Conservation (phyloP, 2,888 invertebrate species). For the Eretmocerus hayati region DNA sequence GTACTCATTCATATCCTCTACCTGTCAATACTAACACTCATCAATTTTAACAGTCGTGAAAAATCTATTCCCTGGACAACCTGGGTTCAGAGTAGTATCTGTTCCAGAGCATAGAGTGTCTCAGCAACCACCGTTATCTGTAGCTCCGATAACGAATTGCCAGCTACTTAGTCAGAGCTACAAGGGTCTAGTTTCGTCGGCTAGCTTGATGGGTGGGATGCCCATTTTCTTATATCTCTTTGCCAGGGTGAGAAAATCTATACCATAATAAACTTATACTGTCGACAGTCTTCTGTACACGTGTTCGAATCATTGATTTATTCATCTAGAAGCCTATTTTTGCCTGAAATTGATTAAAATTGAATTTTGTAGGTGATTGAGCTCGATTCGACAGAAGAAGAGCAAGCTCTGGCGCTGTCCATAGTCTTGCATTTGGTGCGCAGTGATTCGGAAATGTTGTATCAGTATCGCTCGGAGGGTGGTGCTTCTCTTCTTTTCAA, state of each 20-base stretch:
- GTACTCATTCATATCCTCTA: not conserved
- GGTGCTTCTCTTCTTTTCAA: conserved; percentile 55
- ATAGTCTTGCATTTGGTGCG: conserved; percentile 55
- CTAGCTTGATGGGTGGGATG: conserved; percentile 57
- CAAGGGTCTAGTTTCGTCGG: conserved; percentile 52
- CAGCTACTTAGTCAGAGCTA: conserved; percentile 49
- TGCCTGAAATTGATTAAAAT: conserved; percentile 1
- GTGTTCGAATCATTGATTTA: too few species aligned
- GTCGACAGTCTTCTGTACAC: too few species aligned
- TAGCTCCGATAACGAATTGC: conserved; percentile 38
- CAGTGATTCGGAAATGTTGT: conserved; percentile 55
- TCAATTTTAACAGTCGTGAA: conserved; percentile 36
- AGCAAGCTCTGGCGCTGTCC: conserved; percentile 59
- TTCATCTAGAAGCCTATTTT: not conserved
- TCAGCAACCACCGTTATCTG: conserved; percentile 46
- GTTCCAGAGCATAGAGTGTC: conserved; percentile 46
- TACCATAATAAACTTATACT: too few species aligned
- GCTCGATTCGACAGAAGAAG: conserved; percentile 52
- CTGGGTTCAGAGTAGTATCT: conserved; percentile 46
- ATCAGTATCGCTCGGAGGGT: conserved; percentile 55
- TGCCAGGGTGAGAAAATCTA: too few species aligned
- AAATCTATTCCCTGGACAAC: conserved; percentile 45
- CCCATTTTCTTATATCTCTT: conserved; percentile 61
- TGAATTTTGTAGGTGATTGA: conserved; percentile 55
- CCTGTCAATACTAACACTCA: too few species aligned